These are phyloP conservation scores for Ophioderma brevispina DNA, from an alignment of 35 echinoderm and acorn worm genomes.

Conservation along the genomic window DNA sequence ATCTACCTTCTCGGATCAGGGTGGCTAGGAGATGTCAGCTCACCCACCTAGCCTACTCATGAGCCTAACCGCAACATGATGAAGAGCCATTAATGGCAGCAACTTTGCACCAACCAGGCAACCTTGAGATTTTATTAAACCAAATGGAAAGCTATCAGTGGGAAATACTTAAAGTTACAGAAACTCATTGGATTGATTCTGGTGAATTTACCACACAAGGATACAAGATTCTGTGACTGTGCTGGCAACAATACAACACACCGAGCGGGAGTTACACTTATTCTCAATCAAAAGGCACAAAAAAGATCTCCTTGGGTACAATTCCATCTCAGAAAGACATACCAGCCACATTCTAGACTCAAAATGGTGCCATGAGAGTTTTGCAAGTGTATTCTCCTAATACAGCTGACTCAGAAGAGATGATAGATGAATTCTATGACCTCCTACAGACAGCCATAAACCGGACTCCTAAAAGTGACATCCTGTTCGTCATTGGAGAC, in stretches of 20 bases:
- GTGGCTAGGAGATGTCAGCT: too few species aligned
- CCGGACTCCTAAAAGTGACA: not conserved
- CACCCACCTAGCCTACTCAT: too few species aligned
- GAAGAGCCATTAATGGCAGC: too few species aligned
- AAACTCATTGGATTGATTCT: constrained; percentile 22
- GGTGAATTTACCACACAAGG: constrained; percentile 12
- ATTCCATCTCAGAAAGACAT: not conserved
- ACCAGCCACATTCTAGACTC: not conserved
- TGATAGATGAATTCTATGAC: not conserved
- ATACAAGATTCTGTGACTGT: constrained; percentile 6
- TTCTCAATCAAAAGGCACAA: not conserved
- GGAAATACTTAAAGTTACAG: constrained; percentile 17
- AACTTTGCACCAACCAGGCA: constrained; percentile 14
- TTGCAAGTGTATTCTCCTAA: constrained; percentile 6
- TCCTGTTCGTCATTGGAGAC: constrained; percentile 9
- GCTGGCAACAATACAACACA: constrained; percentile 9
- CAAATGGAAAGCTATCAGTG: constrained; percentile 5
- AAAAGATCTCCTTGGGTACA: constrained; percentile 14
- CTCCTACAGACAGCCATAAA: not conserved
- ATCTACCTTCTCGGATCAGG: too few species aligned
- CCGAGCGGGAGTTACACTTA: constrained; percentile 21
- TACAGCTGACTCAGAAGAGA: not conserved
- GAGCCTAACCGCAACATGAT: too few species aligned
- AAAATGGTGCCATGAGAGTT: not conserved
- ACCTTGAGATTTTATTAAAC: constrained; percentile 25